Base-by-base conservation (phyloP, 64 coral and sea anemone species). In the Acropora yongei region DNA sequence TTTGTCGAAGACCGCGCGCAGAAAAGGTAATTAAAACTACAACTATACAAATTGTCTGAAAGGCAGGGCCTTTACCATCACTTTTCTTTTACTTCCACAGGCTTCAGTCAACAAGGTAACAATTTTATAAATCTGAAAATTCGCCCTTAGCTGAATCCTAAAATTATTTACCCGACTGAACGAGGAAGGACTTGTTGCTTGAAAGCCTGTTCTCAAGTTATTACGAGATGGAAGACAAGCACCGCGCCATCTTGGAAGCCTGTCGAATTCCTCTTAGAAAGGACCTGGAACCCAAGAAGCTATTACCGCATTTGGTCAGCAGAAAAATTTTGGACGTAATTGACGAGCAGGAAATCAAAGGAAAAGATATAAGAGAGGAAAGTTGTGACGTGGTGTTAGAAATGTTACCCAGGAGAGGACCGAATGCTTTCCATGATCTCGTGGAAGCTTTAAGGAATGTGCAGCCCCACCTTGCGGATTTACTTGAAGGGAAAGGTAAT, bases 371-470 rank as follows among this genome's bases (percentile, higher is more conserved):
- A n/a, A 80, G 95, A 44, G 69, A 83, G 72, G 47, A 87, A 1
- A 84, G 77, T 14, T 74, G 74, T n/a, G 92, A 94, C 47, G 71
- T 75, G n/a, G 6, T 97, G 30, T 72, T 93, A 8, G 77, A 97
- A 0, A 87, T 97, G 48, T 73, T 96, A 18, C 95, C 95, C 1
- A 88, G 92, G 63, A 93, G 92, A 84, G 95, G 95, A 7, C 88
- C 92, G 16, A 49, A 88, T 0, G 95, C 95, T 8, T 97, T 97
- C 82, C 2, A 79, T 0, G 71, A 40, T 7, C 94, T 97, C 12
- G 83, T 97, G 47, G 73, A 91, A 58, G 95, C 83, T 41, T 77
- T 97, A 46, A 44, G 87, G 39, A 17, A 30, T 50, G 75, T 81
- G 1, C 95, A 97, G 49, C 77, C 82, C 8, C 76, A 80, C 77